Percentiles rank a stretch among this genome's conserved stretches.
Conservation (phyloP, 2,888 invertebrate genomes). For the Rhagonycha fulva region DNA sequence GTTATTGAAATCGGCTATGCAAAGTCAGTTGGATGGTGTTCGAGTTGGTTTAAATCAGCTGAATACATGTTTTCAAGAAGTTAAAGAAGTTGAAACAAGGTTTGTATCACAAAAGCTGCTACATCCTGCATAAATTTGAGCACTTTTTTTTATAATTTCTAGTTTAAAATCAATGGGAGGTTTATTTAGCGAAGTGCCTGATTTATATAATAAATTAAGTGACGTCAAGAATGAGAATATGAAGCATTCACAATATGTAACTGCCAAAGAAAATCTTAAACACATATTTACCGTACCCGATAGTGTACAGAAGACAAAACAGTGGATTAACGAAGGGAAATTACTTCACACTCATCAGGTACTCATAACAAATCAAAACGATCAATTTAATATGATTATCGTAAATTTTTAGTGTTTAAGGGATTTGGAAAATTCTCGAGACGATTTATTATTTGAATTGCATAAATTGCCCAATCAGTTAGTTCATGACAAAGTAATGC, state of each 20-base stretch:
- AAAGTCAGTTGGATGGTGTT: conserved; percentile 96
- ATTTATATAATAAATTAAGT: conserved; percentile 78
- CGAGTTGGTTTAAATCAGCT: conserved; percentile 90
- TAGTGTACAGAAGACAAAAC: conserved; percentile 91
- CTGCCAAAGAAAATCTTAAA: conserved; percentile 96
- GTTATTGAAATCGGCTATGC: conserved; percentile 96
- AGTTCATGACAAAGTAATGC: conserved; percentile 85
- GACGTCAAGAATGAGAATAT: conserved; percentile 91
- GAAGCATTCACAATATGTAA: conserved; percentile 94
- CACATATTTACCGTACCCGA: conserved; percentile 98
- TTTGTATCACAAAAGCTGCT: conserved; percentile 42
- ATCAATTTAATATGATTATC: not conserved
- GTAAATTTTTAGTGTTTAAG: conserved; percentile 72
- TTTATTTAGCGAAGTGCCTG: conserved; percentile 75
- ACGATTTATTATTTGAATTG: conserved; percentile 92
- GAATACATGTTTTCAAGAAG: conserved; percentile 82
- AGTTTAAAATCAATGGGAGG: conserved; percentile 80
- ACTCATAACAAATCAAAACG: conserved; percentile 11
- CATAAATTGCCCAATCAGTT: conserved; percentile 92
- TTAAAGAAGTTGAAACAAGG: conserved; percentile 70
- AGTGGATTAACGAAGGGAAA: conserved; percentile 94
- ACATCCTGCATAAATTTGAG: not conserved
- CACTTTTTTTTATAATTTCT: conserved; percentile 23
- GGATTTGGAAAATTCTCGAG: conserved; percentile 95
- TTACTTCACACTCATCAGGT: conserved; percentile 91